Evolutionary conservation across 2,888 invertebrate genomes (phyloP).

Genomic region (Drosophila mimica): DNA sequence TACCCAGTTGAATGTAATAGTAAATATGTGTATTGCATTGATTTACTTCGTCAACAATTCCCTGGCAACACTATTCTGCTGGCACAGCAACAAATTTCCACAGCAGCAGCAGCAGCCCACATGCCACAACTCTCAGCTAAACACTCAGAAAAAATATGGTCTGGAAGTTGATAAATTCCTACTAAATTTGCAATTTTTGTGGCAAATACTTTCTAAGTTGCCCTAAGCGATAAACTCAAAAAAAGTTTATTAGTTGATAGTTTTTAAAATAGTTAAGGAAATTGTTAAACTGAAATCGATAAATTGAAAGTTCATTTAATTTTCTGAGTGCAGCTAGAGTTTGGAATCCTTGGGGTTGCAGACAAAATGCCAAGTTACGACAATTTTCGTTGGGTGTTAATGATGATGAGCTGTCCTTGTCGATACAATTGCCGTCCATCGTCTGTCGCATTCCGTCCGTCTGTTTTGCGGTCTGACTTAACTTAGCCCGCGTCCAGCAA

Average conservation of each 20-base stretch:
- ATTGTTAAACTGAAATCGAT: background rate
- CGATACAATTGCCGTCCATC: constrained; percentile 21
- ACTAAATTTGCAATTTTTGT: background rate
- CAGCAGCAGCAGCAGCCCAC: constrained; percentile 45
- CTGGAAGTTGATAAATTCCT: background rate
- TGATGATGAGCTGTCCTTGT: constrained; percentile 57
- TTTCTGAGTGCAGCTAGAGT: constrained; percentile 4
- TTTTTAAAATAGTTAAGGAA: background rate
- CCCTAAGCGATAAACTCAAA: background rate
- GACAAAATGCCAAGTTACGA: constrained; percentile 43
- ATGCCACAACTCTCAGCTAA: constrained; percentile 14
- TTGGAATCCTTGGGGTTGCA: background rate
- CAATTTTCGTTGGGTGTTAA: constrained; percentile 68
- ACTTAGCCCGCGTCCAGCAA: constrained; percentile 11
- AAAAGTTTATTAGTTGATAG: background rate
- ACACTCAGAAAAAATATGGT: constrained; percentile 4
- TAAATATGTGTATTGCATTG: constrained; percentile 59
- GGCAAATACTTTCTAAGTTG: background rate
- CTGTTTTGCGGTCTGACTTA: constrained; percentile 28
- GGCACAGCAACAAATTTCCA: constrained; percentile 67
- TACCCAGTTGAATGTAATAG: constrained; percentile 13
- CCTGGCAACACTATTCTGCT: constrained; percentile 73
- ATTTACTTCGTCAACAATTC: constrained; percentile 71
- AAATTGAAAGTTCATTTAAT: background rate
- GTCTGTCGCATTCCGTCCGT: background rate